Evolutionary conservation across 2,113 vertebrate species (phyloP), one percentile per base, ranked within the genome.

Genomic region (Eptatretus burgeri): DNA sequence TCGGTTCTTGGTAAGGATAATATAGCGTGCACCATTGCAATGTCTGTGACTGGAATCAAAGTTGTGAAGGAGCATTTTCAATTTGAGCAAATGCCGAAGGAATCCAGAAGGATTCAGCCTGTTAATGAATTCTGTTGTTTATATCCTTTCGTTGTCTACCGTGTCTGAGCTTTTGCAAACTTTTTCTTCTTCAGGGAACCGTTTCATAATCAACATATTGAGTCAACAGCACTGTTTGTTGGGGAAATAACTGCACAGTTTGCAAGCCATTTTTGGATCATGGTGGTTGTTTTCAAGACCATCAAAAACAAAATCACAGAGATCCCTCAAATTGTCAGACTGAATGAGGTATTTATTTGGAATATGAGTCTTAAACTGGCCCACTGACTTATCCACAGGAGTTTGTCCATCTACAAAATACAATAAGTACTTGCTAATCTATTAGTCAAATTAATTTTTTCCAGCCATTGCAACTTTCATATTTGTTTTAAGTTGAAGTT

Each of bases 211-310:
- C 56, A 60, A 17, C 12, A 13, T 60, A 60, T 60, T 60, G 56
- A 10, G 13, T 60, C n/a, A 60, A 60, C 56, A 60, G 56, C 56
- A 20, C 2, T 60, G 56, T 60, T 60, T 60, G 2, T 60, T 17
- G 56, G 56, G 20, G 56, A 1, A 60, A 60, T 60, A 13, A 60
- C 2, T n/a, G 56, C 56, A 60, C 11, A 12, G 56, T 60, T 60
- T 60, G 56, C 56, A 60, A 60, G 20, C 56, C 56, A 60, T 60
- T 60, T n/a, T 60, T 17, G 10, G n/a, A 60, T 60, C 56, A 9
- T 60, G 27, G 10, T 17, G 20, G 56, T 60, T 60, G 20, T 60
- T 20, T 20, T 60, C 20, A 17, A 60, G 56, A 20, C 56, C 56
- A 60, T 60, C 12, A 60, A 60, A 60, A 20, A 13, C 56, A 20